Percentiles rank a stretch among this genome's conserved stretches.
phyloP scores from a whole-genome alignment of 2,797 vertebrate species.

The Chaunax sp. region DNA sequence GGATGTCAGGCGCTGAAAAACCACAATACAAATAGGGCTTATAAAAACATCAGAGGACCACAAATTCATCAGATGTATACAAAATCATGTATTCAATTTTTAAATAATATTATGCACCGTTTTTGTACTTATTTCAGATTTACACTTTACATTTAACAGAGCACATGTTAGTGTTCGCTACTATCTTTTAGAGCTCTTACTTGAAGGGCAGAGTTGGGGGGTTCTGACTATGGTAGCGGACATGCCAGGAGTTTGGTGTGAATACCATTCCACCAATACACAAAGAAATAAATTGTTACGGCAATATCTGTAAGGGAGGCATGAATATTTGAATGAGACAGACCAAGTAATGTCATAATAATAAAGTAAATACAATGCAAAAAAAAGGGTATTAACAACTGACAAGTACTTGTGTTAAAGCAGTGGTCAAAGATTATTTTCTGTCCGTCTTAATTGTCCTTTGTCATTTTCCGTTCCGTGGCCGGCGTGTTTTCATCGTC shows the following conservation, averaged over 20 bases:
- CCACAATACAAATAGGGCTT: neutral
- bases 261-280: neutral
- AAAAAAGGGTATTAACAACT: neutral
- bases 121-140: neutral
- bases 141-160: neutral
- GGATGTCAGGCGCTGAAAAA: constrained; percentile 6
- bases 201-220: constrained; percentile 31
- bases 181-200: neutral
- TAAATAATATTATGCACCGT: neutral
- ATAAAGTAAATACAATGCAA: neutral
- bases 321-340: neutral
- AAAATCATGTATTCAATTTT: neutral
- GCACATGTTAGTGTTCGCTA: neutral
- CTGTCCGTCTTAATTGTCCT: no score
- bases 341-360: neutral
- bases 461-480: neutral
- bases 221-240: no score
- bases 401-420: neutral
- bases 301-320: no score
- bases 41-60: neutral
- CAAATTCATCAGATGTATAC: neutral
- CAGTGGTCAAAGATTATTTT: neutral
- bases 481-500: neutral
- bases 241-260: no score
- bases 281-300: neutral